phyloP scores from a whole-genome alignment of 2,888 invertebrate genomes.

The Drosophila borborema region DNA sequence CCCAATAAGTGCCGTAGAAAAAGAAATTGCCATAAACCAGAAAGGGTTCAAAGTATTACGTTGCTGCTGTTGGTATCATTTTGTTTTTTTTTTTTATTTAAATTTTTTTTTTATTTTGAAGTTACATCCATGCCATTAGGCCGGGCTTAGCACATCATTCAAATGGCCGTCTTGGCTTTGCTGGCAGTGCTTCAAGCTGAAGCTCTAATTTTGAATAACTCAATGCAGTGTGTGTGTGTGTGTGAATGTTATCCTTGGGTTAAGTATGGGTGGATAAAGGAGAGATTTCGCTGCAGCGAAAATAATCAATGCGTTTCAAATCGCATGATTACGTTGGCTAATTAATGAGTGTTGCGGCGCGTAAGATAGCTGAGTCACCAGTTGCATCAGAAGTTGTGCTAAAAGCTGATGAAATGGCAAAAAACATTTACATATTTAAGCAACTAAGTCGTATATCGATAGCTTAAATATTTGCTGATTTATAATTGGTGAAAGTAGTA shows the following conservation, averaged over 20 bases:
- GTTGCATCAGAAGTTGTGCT: not conserved
- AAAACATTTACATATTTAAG: rapidly evolving
- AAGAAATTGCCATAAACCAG: constrained; percentile 1
- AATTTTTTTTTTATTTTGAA: not conserved
- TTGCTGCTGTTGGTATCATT: not conserved
- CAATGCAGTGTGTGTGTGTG: not conserved
- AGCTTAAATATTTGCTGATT: not conserved
- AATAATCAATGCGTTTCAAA: not conserved
- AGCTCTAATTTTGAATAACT: not conserved
- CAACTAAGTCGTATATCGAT: not conserved
- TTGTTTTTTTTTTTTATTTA: too few species aligned
- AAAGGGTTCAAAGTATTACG: constrained; percentile 2
- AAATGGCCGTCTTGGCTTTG: not conserved
- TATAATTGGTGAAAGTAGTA: not conserved
- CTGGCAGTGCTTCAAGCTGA: not conserved
- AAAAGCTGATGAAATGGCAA: not conserved
- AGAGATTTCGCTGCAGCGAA: not conserved
- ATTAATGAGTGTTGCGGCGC: not conserved
- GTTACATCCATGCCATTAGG: not conserved
- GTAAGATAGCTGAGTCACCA: not conserved
- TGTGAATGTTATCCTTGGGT: not conserved
- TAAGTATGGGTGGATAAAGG: not conserved
- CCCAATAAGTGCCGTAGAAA: not conserved
- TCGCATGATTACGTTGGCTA: not conserved
- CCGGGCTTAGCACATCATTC: not conserved